phyloP scores from a whole-genome alignment of 1,140 invertebrate genomes.

The Drosophila sp. region DNA sequence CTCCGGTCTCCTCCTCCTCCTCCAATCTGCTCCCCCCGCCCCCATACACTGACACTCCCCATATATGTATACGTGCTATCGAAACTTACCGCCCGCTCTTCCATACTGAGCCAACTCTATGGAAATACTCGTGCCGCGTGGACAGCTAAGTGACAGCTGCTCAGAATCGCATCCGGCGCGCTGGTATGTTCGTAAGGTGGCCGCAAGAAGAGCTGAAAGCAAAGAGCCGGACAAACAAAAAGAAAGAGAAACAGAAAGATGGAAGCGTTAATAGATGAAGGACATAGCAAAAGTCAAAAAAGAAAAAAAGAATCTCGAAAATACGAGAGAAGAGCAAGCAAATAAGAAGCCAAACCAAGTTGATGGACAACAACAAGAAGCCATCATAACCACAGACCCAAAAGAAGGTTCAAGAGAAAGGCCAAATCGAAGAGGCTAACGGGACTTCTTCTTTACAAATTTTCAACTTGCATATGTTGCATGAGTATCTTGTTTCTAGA shows the following conservation, averaged over 20 bases:
- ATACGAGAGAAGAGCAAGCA: conserved; percentile 32
- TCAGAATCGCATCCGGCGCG: conserved; percentile 94
- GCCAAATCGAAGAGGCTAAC: not conserved
- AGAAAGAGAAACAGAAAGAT: conserved; percentile 1
- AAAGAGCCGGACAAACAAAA: conserved; percentile 21
- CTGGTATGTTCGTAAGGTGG: conserved; percentile 94
- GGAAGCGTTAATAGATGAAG: conserved; percentile 38
- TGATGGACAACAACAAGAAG: conserved; percentile 3
- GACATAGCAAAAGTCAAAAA: conserved; percentile 43
- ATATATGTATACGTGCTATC: conserved; percentile 4
- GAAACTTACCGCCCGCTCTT: conserved; percentile 66
- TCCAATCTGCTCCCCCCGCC: not conserved
- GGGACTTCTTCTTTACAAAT: not conserved
- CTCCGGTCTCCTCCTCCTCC: not conserved
- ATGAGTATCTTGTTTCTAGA: not conserved
- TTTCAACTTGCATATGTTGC: not conserved
- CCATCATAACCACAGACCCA: conserved; percentile 27
- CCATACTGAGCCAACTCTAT: conserved; percentile 85
- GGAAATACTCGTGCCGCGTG: conserved; percentile 92
- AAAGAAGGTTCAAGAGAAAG: conserved; percentile 5
- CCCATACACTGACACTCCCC: no score
- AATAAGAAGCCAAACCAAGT: conserved; percentile 4
- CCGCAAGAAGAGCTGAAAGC: conserved; percentile 90
- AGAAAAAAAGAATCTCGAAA: conserved; percentile 25
- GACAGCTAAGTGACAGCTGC: conserved; percentile 91